Base-by-base conservation (phyloP, 1,140 invertebrate genomes). In the Drosophila sulfurigaster region DNA sequence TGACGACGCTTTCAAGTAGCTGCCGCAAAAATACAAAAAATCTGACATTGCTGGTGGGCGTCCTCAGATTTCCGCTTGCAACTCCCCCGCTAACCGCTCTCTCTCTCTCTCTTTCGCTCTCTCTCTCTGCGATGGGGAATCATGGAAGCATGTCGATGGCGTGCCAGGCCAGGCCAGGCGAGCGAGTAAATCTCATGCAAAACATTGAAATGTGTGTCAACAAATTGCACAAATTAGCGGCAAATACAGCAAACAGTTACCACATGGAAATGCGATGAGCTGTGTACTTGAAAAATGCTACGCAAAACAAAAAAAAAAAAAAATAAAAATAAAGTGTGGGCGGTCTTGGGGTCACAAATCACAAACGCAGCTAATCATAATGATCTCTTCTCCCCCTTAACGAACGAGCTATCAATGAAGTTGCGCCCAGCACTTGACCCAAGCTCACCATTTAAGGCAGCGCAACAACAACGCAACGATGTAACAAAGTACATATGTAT, bases 181-280 rank as follows among this genome's bases (percentile, higher is more conserved):
- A 41, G 11, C 30, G 32, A 57, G 35, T 41, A 7, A 48, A 58
- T 38, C 77, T 30, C 65, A 81, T 74, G 75, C 48, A 54, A 64
- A 78, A 69, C 75, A 79, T 79, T 69, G 52, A 83, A 88, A 87
- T 88, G 83, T 88, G 85, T 88, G 83, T 83, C 83, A 88, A 89
- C 83, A 89, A 89, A 88, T 89, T 88, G 80, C 69, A 78, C 83
- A 82, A 87, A 87, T 87, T 87, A 76, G 75, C 66, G 8, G 30
- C 46, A 38, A 10, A 56, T 25, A 30, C 67, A 54, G 30, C 45
- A 45, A 10, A 6, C 41, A 65, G 52, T 25, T 32, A 10, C n/a
- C 54, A 59, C 30, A 52, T 69, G 57, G 51, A 57, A 51, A 72
- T 68, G 62, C 45, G 45, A 46, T 35, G 35, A 43, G 67, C 25